These are phyloP conservation scores for Lagodon rhomboides DNA, from an alignment of 2,797 vertebrate species.

Conservation along the genomic window DNA sequence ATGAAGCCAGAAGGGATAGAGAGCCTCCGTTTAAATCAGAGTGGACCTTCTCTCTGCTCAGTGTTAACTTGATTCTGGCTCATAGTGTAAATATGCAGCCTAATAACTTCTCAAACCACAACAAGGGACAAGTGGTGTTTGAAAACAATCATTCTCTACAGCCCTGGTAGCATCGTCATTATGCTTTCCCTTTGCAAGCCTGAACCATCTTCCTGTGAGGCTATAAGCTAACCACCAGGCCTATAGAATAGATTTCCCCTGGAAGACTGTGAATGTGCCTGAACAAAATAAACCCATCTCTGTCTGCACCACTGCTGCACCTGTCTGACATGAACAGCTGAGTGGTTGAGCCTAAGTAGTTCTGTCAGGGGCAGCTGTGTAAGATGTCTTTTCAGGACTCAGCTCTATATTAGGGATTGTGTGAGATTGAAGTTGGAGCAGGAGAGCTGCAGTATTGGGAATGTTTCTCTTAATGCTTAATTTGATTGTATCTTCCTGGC, in stretches of 20 bases:
- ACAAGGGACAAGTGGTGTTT: neutral
- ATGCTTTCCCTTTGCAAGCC: neutral
- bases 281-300: neutral
- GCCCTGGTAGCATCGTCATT: neutral
- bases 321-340: conserved; percentile 60
- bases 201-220: neutral
- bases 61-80: conserved; percentile 4
- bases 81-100: neutral
- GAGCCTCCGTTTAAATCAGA: neutral
- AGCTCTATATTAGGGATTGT: conserved; percentile 2
- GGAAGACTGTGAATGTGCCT: neutral
- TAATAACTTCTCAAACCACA: conserved; percentile 10
- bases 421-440: neutral
- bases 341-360: conserved; percentile 9
- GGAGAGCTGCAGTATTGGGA: neutral
- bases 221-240: neutral
- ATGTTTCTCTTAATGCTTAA: conserved; percentile 9
- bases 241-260: neutral
- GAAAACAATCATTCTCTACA: neutral
- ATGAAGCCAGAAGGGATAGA: neutral
- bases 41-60: neutral
- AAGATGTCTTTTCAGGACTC: conserved; percentile 11
- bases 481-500: neutral
- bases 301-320: neutral
- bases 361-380: conserved; percentile 37